Evolutionary conservation across 1,140 invertebrate genomes (phyloP).

Genomic region (Pinna nobilis): DNA sequence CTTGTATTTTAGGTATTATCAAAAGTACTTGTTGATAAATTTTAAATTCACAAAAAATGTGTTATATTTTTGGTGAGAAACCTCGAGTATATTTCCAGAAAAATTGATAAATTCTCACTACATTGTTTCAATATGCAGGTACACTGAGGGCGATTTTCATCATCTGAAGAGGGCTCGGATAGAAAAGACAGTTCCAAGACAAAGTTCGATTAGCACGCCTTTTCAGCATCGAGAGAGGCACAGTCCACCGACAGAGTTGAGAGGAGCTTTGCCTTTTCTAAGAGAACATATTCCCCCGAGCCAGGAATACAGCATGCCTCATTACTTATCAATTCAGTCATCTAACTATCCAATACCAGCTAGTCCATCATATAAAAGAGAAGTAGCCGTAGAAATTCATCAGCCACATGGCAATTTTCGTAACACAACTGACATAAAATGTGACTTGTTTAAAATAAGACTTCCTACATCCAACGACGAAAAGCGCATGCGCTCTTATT

Average conservation of each 20-base stretch:
- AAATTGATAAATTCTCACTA: too few species aligned
- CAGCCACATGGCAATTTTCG: slow-evolving; percentile 37
- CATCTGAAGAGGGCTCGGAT: slow-evolving; percentile 65
- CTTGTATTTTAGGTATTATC: too few species aligned
- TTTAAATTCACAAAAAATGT: too few species aligned
- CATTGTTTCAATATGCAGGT: slow-evolving; percentile 45
- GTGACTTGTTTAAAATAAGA: not conserved
- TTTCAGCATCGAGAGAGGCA: slow-evolving; percentile 1
- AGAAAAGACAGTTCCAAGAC: slow-evolving; percentile 53
- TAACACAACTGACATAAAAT: not conserved
- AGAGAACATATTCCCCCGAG: not conserved
- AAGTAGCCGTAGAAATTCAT: slow-evolving; percentile 66
- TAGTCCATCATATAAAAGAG: slow-evolving; percentile 43
- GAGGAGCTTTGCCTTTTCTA: too few species aligned
- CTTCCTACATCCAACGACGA: not conserved
- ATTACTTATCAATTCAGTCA: not conserved
- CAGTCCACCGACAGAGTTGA: slow-evolving; percentile 4
- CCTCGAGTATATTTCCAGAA: too few species aligned
- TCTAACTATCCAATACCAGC: slow-evolving; percentile 44
- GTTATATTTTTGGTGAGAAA: too few species aligned
- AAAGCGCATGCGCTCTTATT: slow-evolving; percentile 13
- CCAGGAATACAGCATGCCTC: too few species aligned
- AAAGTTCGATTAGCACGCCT: slow-evolving; percentile 56
- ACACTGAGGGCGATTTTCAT: slow-evolving; percentile 70
- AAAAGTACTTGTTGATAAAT: too few species aligned